Evolutionary conservation across 2,888 invertebrate genomes (phyloP).

Genomic region (Oligia latruncula): DNA sequence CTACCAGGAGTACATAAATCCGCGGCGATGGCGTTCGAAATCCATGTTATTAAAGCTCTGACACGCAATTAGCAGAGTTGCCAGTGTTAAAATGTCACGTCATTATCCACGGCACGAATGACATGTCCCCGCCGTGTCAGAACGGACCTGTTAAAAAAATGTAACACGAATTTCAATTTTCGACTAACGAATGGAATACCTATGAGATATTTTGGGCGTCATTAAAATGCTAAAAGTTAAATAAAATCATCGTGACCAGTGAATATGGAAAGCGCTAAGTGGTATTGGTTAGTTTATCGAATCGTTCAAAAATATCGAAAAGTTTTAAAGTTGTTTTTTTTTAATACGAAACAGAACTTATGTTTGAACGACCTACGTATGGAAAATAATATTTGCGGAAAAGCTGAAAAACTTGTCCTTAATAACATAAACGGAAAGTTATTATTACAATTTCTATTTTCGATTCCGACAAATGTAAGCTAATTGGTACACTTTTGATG

Average conservation of each 20-base stretch:
- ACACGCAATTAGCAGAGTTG: slow-evolving; percentile 71
- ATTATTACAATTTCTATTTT: not conserved
- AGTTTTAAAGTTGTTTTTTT: not conserved
- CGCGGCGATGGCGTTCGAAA: slow-evolving; percentile 39
- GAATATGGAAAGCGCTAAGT: not conserved
- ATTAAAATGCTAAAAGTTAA: slow-evolving; percentile 26
- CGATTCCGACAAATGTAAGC: not conserved
- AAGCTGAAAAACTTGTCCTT: not conserved
- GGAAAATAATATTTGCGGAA: not conserved
- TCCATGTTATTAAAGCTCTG: slow-evolving; percentile 62
- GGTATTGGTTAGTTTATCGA: not conserved
- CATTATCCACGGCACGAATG: slow-evolving; percentile 69
- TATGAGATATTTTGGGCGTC: slow-evolving; percentile 13
- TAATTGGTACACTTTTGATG: not conserved
- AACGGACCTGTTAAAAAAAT: slow-evolving; percentile 55
- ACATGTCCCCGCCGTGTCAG: slow-evolving; percentile 63
- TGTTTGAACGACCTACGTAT: not conserved
- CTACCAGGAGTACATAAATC: slow-evolving; percentile 36
- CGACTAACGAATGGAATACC: slow-evolving; percentile 31
- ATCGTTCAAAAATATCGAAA: not conserved
- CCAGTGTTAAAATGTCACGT: slow-evolving; percentile 68
- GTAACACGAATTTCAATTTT: slow-evolving; percentile 30
- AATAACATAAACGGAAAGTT: not conserved
- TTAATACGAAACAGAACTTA: not conserved
- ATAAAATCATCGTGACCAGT: slow-evolving; percentile 4